Evolutionary conservation across 2,888 invertebrate genomes (phyloP).

Genomic region (Plagodis pulveraria): DNA sequence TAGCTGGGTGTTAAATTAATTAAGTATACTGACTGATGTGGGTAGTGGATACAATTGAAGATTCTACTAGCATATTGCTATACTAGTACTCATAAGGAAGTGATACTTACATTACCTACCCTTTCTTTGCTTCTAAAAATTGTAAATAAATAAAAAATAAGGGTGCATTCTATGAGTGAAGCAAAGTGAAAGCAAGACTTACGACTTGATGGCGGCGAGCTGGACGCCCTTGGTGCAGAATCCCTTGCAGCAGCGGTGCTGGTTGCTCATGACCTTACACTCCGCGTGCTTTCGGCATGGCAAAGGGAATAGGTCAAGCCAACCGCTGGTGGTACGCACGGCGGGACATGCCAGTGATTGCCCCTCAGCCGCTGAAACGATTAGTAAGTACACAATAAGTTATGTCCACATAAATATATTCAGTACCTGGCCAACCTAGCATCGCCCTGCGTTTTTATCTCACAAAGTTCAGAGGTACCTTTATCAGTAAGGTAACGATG

Average conservation of each 20-base stretch:
- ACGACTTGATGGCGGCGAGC: constrained; percentile 60
- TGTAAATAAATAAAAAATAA: not conserved
- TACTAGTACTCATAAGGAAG: too few species aligned
- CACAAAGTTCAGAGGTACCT: too few species aligned
- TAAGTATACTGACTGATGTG: too few species aligned
- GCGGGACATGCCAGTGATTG: constrained; percentile 74
- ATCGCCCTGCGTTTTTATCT: too few species aligned
- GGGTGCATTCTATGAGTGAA: not conserved
- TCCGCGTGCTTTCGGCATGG: constrained; percentile 83
- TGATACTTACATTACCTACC: too few species aligned
- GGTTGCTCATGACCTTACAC: constrained; percentile 81
- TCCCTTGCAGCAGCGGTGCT: constrained; percentile 84
- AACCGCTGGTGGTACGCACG: constrained; percentile 77
- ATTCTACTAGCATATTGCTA: too few species aligned
- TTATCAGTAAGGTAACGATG: too few species aligned
- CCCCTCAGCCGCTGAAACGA: constrained; percentile 46
- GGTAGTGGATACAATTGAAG: too few species aligned
- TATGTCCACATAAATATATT: not conserved
- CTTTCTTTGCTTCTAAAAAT: too few species aligned
- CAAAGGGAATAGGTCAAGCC: constrained; percentile 82
- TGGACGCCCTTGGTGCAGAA: constrained; percentile 79
- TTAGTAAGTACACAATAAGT: too few species aligned
- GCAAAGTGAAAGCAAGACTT: constrained; percentile 38
- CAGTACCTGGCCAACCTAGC: too few species aligned
- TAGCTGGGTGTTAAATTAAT: too few species aligned